Base-by-base conservation (phyloP, 92 coral and sea anemone species). In the Siderastrea radians region DNA sequence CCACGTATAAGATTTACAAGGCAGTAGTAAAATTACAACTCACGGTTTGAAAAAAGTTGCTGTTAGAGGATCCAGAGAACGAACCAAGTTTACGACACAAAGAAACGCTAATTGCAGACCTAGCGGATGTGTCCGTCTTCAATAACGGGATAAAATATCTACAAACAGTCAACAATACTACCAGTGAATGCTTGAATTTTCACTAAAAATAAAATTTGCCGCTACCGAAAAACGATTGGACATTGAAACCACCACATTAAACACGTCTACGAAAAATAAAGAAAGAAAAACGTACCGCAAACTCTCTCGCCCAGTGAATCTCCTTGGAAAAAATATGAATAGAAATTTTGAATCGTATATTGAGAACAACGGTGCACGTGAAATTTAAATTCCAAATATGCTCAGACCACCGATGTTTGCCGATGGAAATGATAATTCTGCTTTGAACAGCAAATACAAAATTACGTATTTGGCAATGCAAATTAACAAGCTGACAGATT, bases 381-480 rank as follows among this genome's bases (percentile, higher is more conserved):
- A 64, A 49, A 17, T 50, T 15, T 10, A 79, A 79, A 26, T 71
- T 50, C 74, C 14, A 65, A 79, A 50, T 49, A 46, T 47, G 72
- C 16, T 65, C 71, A 19, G 50, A 50, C 15, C 51, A 8, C 38
- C n/a, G 26, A 50, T 80, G 74, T 80, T 65, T 49, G 26, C 19
- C 53, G 50, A 65, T 19, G 7, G 12, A 55, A 77, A 45, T 77
- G 53, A 47, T 13, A 48, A 47, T 47, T 61, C 14, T 16, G 13
- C 38, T 49, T 26, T 4, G 14, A 1, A 60, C 19, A 6, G 55
- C 69, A 46, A 2, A 49, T 1, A 62, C 10, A 47, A 3, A 49
- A 15, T 43, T 14, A 3, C 57, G 61, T 74, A 53, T 52, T 74
- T 53, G 53, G 79, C 67, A 76, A 78, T 78, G 82, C 82, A 78